Evolutionary conservation across 1,140 invertebrate genomes (phyloP), one percentile per base, ranked within the genome.

Genomic region (Zeugodacus cucurbitae): DNA sequence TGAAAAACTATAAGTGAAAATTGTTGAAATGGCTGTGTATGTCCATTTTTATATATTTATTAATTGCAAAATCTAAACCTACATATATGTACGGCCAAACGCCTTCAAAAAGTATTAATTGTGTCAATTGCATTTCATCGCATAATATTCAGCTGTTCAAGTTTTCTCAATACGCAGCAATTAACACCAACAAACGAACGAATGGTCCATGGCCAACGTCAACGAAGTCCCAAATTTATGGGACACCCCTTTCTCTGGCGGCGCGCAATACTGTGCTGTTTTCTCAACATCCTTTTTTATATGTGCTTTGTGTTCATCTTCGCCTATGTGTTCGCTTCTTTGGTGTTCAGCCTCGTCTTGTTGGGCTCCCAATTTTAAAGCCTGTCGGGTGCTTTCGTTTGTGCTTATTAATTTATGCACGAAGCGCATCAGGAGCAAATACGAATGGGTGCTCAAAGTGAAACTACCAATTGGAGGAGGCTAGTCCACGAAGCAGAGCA

Each of bases 341-440:
- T n/a, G 26, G 11, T 82, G 41, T 54, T 78, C 29, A 29, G 41
- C n/a, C 17, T 82, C 74, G 74, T 48, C 37, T 82, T 3, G 74
- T 82, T 26, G 20, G 22, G 11, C 26, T 82, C n/a, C 74, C 44
- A 82, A 82, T n/a, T 82, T 10, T 82, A n/a, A 54, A 54, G 41
- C 41, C 41, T 48, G 74, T 82, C 74, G 74, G n/a, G 37, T 82
- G 34, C 14, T 82, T 48, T 82, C 74, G 74, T 44, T 82, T 82
- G 74, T 82, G 74, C 74, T 48, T 41, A 48, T 82, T 82, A 54
- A 54, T 82, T 48, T 82, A 82, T 82, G 44, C 74, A 82, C 74
- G 74, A 82, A 82, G 74, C 44, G 74, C 74, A 82, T 48, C 74
- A 82, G 74, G 74, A 82, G 74, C n/a, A 82, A 82, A 82, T 54